Evolutionary conservation across 2,797 vertebrate genomes (phyloP).

Genomic region (Cephalopachus bancanus): DNA sequence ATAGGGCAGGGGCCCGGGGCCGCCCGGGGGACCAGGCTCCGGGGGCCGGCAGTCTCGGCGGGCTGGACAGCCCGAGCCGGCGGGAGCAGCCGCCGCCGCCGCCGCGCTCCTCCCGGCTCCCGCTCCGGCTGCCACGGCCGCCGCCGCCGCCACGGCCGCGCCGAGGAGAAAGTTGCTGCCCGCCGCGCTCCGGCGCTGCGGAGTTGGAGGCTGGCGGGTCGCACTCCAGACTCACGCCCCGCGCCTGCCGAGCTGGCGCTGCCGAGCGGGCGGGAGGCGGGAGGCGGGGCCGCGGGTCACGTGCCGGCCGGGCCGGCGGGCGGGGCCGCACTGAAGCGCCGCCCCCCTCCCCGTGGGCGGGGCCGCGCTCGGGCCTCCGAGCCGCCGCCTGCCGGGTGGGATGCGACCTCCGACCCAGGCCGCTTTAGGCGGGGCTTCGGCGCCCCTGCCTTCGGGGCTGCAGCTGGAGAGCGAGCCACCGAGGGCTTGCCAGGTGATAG

Average conservation of each 20-base stretch:
- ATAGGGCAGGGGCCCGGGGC: slow-evolving; percentile 89
- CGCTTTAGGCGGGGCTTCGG: fast-evolving
- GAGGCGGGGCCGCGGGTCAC: slow-evolving; percentile 77
- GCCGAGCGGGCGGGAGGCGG: slow-evolving; percentile 66
- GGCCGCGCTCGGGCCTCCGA: background rate
- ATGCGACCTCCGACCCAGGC: background rate
- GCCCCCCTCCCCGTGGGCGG: slow-evolving; percentile 41
- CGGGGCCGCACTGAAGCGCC: background rate
- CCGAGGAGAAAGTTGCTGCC: slow-evolving; percentile 64
- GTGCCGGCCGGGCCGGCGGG: slow-evolving; percentile 9
- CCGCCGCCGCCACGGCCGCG: slow-evolving; percentile 15
- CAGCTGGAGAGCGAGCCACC: background rate
- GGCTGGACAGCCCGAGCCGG: slow-evolving; percentile 25
- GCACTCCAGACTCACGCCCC: slow-evolving; percentile 43
- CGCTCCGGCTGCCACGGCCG: slow-evolving; percentile 24
- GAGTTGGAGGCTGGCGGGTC: slow-evolving; percentile 39
- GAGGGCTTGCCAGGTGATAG: background rate
- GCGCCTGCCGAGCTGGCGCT: slow-evolving; percentile 78
- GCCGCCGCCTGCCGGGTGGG: background rate
- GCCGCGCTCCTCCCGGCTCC: background rate
- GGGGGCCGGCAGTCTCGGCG: slow-evolving; percentile 3
- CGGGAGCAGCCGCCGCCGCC: background rate
- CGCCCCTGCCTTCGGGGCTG: background rate
- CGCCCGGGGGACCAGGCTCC: slow-evolving; percentile 37
- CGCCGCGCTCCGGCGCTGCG: slow-evolving; percentile 8